phyloP scores from a whole-genome alignment of 1,140 invertebrate genomes.

The Ceratina calcarata region DNA sequence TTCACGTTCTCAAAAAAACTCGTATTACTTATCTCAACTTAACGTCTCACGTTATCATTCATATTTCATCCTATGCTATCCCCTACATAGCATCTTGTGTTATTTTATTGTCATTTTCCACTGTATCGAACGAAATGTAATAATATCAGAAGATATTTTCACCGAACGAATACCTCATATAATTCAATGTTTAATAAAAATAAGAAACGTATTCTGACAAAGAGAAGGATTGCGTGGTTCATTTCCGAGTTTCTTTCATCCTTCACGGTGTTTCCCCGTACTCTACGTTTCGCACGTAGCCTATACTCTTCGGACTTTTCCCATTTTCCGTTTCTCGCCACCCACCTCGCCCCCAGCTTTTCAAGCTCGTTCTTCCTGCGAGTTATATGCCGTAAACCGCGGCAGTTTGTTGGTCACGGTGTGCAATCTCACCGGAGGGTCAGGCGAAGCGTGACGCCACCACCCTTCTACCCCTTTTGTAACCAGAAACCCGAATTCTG shows the following conservation, averaged over 20 bases:
- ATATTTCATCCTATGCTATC: too few species aligned
- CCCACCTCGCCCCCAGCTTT: background rate
- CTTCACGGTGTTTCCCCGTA: constrained; percentile 8
- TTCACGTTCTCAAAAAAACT: too few species aligned
- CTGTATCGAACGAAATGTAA: too few species aligned
- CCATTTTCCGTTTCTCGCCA: background rate
- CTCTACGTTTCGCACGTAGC: background rate
- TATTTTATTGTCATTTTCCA: too few species aligned
- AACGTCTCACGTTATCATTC: too few species aligned
- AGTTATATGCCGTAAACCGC: constrained; percentile 65
- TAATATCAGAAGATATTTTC: too few species aligned
- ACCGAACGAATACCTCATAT: too few species aligned
- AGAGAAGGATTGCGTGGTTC: too few species aligned
- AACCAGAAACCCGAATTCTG: constrained; percentile 25
- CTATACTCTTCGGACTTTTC: constrained; percentile 13
- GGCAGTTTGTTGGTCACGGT: constrained; percentile 70
- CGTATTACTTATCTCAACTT: too few species aligned
- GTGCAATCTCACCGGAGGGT: constrained; percentile 65
- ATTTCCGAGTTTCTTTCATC: background rate
- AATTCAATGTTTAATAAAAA: too few species aligned
- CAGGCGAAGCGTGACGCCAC: constrained; percentile 62
- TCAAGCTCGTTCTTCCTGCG: constrained; percentile 38
- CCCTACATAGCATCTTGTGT: too few species aligned
- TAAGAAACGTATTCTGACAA: too few species aligned
- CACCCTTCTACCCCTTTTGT: background rate